Evolutionary conservation across 2,888 invertebrate species (phyloP), one percentile per base, ranked within the genome.

Genomic region (Didymodactylos carnosus): DNA sequence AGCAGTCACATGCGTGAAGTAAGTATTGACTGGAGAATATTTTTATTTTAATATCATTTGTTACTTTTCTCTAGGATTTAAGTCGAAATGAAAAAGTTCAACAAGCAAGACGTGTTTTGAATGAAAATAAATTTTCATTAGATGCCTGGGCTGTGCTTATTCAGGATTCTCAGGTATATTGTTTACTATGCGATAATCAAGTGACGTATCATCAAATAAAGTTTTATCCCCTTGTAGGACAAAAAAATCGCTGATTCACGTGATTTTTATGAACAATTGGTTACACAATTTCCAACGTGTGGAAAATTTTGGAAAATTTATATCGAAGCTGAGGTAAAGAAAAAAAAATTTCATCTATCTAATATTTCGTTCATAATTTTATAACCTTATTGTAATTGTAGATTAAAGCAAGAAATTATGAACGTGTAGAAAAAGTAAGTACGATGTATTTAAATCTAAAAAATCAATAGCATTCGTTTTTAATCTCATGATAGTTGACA

Each of bases 241-340:
- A 83, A 83, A 77, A 82, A 82, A 69, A 85, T 86, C 71, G 91
- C 91, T 75, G 93, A 94, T 82, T 92, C 94, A 8, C 87, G 97
- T 70, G 86, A 88, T 0, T 87, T 95, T 79, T 98, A 94, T 81
- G 98, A 98, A 83, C 90, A 91, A 78, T 86, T 98, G n/a, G 91
- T 98, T 0, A 85, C 87, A 1, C 91, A 92, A 10, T 98, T 97
- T 81, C 94, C 97, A 0, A 94, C 93, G 43, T 91, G 94, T 8
- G 98, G 97, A 3, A 88, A 94, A 75, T 98, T 91, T 83, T 99
- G 98, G 98, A 94, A 94, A 85, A 91, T 95, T 78, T 99, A 94
- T 85, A 94, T 95, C 79, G 94, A 95, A 82, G 93, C 94, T 85
- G 94, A 95, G 89, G 91, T 91, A 77, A 77, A 82, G 10, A 29